Evolutionary conservation across 2,797 vertebrate species (phyloP).

Genomic region (Huso huso): DNA sequence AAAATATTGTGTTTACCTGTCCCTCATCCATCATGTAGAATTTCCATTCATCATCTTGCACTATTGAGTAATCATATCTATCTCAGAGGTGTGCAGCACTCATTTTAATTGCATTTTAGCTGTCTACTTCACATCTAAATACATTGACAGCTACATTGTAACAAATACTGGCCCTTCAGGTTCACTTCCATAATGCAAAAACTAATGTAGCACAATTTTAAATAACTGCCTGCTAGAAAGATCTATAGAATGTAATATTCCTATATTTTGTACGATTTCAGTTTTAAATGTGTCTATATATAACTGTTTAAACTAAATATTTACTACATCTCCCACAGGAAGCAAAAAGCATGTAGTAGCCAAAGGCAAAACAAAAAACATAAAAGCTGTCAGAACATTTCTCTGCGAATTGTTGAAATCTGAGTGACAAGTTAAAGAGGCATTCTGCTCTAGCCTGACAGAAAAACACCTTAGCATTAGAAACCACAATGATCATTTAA

Average conservation of each 20-base stretch:
- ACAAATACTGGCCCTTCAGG: too few species aligned
- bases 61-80: neutral
- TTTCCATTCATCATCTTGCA: neutral
- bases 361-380: slow-evolving; percentile 18
- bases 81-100: neutral
- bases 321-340: slow-evolving; percentile 17
- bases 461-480: neutral
- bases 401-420: slow-evolving; percentile 1
- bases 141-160: neutral
- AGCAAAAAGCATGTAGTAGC: slow-evolving; percentile 11
- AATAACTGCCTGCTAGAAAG: too few species aligned
- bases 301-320: slow-evolving; percentile 30
- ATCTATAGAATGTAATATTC: too few species aligned
- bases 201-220: too few species aligned
- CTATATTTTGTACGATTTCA: too few species aligned
- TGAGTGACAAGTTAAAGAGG: slow-evolving; percentile 1
- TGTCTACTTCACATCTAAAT: slow-evolving; percentile 1
- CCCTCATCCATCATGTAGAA: slow-evolving; percentile 7
- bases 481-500: too few species aligned
- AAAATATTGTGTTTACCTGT: slow-evolving; percentile 6
- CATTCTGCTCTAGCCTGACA: slow-evolving; percentile 4
- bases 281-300: slow-evolving; percentile 19
- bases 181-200: too few species aligned
- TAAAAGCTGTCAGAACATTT: slow-evolving; percentile 23
- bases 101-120: neutral